Base-by-base conservation (phyloP, 2,888 invertebrate genomes). In the Latrodectus elegans region DNA sequence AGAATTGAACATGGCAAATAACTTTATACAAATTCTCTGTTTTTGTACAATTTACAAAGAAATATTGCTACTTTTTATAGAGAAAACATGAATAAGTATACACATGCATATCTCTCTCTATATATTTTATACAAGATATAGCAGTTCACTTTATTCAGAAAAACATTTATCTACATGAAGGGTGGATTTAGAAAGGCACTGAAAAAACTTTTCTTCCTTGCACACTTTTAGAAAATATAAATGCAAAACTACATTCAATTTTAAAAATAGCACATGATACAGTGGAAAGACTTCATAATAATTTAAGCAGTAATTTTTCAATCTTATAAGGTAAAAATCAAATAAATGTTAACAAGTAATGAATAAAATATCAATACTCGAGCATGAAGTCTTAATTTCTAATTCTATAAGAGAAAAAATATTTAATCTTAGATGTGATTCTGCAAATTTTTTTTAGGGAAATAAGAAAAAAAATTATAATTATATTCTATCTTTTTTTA, bases 1-100 rank as follows among this genome's bases (percentile, higher is more conserved):
- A 75, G 64, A 60, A 73, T 75, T 60, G 49, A 76, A 83, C 74
- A 73, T 70, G 38, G 65, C 75, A 78, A 68, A 49, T 78, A 80
- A 85, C 85, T 85, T 85, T 83, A 68, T 85, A 85, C 85, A 85
- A 85, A 85, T 80, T 85, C 72, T 73, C 68, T 79, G 77, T 84
- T 72, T 84, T 85, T 85, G 79, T 78, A 85, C 79, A 76, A 85
- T 85, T 85, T 85, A 85, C 85, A 85, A 74, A 79, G 75, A 55
- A 65, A 51, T 85, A 79, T 22, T 70, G 68, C 79, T 85, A 79
- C 74, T 49, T 75, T 67, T 67, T n/a, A 38, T 60, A 64, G 60
- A 49, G 64, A 53, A 75, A 64, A 75, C 75, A 75, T 75, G 75
- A 55, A 75, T 75, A 64, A 17, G 53, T 74, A 60, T 26, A 12